phyloP scores from a whole-genome alignment of 1,140 invertebrate genomes.

The Tetraneura akinire region DNA sequence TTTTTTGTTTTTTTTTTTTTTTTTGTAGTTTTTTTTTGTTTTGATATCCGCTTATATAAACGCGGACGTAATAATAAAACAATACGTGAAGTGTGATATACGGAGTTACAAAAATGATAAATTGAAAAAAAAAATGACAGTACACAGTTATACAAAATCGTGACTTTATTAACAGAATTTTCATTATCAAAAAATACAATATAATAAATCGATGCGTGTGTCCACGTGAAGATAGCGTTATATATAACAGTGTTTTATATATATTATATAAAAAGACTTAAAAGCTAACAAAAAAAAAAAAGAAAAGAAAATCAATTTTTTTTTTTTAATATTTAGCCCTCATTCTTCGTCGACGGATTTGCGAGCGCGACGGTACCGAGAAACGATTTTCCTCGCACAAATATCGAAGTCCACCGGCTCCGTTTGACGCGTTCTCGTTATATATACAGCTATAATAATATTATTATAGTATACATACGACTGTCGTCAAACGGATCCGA shows the following conservation, averaged over 20 bases:
- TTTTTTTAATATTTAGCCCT: constrained; percentile 24
- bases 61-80: background rate
- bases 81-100: background rate
- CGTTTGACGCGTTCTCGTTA: background rate
- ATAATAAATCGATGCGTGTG: constrained; percentile 24
- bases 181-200: constrained; percentile 25
- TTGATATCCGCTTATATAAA: no score
- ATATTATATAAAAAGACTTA: constrained; percentile 31
- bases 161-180: constrained; percentile 42
- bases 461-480: no score
- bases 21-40: no score
- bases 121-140: background rate
- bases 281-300: constrained; percentile 32
- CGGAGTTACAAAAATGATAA: no score
- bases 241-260: background rate
- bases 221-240: constrained; percentile 5
- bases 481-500: constrained; percentile 25
- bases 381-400: constrained; percentile 3
- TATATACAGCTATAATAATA: no score
- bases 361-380: constrained; percentile 32
- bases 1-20: background rate
- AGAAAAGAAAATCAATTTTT: background rate
- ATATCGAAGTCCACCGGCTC: constrained; percentile 5
- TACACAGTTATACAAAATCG: constrained; percentile 24
- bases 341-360: background rate